Evolutionary conservation across 2,113 vertebrate species (phyloP).

Genomic region (Riparia riparia): DNA sequence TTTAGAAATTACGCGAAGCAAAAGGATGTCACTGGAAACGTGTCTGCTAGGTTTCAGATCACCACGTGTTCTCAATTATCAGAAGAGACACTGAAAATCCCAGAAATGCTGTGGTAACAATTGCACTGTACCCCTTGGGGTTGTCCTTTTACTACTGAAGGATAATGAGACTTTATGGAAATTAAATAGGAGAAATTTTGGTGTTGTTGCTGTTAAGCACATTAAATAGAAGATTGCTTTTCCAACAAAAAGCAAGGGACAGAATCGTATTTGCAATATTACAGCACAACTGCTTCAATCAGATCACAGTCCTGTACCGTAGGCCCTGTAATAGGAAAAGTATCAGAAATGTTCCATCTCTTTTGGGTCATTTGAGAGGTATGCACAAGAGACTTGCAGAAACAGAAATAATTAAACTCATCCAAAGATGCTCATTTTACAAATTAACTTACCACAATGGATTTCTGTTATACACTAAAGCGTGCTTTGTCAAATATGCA

Average conservation of each 20-base stretch:
- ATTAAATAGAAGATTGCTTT: background rate
- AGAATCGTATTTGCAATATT: background rate
- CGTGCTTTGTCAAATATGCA: conserved; percentile 17
- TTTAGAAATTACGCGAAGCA: background rate
- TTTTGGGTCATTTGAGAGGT: conserved; percentile 19
- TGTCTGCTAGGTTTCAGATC: background rate
- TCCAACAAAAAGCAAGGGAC: background rate
- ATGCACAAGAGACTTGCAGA: background rate
- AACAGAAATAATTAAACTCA: background rate
- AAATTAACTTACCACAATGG: background rate
- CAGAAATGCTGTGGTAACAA: background rate
- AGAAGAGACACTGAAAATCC: background rate
- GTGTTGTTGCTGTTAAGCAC: background rate
- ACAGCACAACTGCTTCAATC: background rate
- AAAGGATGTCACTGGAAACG: background rate
- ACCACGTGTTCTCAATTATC: background rate
- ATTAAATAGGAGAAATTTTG: background rate
- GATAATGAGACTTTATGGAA: background rate
- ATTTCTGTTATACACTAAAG: conserved; percentile 41
- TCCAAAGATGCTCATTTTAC: background rate
- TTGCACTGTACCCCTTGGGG: background rate
- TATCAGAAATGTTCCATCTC: background rate
- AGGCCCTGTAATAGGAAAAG: background rate
- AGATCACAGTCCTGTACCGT: background rate
- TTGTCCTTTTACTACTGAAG: background rate